A percentile compares a stretch with the other conserved stretches of the same genome.
phyloP scores from a whole-genome alignment of 2,797 vertebrate species.

The Bryconaethiops microstoma region DNA sequence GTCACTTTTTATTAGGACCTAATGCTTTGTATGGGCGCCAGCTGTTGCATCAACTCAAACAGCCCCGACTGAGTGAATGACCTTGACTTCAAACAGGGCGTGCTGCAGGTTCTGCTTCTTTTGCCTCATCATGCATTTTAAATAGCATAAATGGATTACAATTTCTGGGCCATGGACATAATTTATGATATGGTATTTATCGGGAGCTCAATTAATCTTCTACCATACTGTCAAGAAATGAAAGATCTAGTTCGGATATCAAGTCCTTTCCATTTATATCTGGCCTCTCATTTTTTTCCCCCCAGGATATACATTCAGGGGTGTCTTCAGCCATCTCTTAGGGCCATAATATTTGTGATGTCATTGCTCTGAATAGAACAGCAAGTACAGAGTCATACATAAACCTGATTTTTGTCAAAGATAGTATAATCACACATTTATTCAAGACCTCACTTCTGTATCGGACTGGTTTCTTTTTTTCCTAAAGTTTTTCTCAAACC shows the following conservation, averaged over 20 bases:
- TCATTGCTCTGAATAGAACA: constrained; percentile 41
- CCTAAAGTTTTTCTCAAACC: neutral
- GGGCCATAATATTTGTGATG: constrained; percentile 59
- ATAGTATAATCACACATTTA: constrained; percentile 54
- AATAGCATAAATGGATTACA: constrained; percentile 81
- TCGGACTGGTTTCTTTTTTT: neutral
- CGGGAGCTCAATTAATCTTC: constrained; percentile 64
- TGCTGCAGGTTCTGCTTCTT: constrained; percentile 77
- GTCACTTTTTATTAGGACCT: constrained; percentile 87
- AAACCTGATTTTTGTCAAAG: constrained; percentile 32
- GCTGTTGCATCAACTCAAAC: constrained; percentile 90
- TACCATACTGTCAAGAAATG: constrained; percentile 55
- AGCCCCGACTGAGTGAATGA: constrained; percentile 87
- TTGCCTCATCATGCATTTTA: constrained; percentile 85
- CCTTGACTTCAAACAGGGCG: constrained; percentile 88
- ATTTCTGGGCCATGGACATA: constrained; percentile 76
- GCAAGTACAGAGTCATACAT: constrained; percentile 50
- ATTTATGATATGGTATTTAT: constrained; percentile 70
- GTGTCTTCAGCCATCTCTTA: constrained; percentile 46
- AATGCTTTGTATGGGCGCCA: constrained; percentile 91
- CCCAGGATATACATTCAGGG: constrained; percentile 38
- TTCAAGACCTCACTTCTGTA: constrained; percentile 3
- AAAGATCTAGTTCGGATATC: constrained; percentile 65
- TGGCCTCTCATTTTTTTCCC: constrained; percentile 36
- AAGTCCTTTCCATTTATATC: constrained; percentile 65